Percentiles rank a stretch among this genome's conserved stretches.
These are phyloP conservation scores for Pristis pectinata DNA, from an alignment of 2,797 vertebrate species.

Conservation along the genomic window DNA sequence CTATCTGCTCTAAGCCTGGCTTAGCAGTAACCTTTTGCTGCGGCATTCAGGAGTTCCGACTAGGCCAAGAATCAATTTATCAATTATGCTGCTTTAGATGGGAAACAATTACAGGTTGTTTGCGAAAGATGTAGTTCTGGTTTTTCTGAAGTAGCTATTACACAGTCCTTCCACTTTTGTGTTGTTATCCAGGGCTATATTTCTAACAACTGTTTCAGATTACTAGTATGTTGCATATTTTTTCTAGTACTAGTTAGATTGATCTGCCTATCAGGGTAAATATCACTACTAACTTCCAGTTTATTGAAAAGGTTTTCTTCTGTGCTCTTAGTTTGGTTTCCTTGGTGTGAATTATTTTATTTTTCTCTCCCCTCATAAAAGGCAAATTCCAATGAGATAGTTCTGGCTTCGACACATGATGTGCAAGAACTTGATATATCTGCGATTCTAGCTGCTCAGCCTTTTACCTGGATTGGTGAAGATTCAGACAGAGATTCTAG, in stretches of 20 bases:
- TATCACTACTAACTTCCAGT: background rate
- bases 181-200: background rate
- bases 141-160: background rate
- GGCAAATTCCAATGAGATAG: slow-evolving; percentile 92
- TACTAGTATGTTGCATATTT: background rate
- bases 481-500: slow-evolving; percentile 93
- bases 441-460: slow-evolving; percentile 79
- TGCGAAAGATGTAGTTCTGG: background rate
- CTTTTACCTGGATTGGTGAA: slow-evolving; percentile 94
- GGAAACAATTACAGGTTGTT: background rate
- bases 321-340: slow-evolving; percentile 7
- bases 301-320: background rate
- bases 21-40: background rate
- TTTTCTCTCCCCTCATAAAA: slow-evolving; percentile 48
- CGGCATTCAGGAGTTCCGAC: background rate
- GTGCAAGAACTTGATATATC: slow-evolving; percentile 96
- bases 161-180: too few relatives aligned
- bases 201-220: background rate
- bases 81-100: background rate
- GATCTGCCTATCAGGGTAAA: background rate
- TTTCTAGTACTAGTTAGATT: background rate
- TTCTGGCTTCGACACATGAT: slow-evolving; percentile 93
- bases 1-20: background rate
- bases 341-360: slow-evolving; percentile 29
- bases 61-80: background rate